These are phyloP conservation scores for Zoanthus sociatus DNA, from an alignment of 92 coral and sea anemone species.

Conservation along the genomic window DNA sequence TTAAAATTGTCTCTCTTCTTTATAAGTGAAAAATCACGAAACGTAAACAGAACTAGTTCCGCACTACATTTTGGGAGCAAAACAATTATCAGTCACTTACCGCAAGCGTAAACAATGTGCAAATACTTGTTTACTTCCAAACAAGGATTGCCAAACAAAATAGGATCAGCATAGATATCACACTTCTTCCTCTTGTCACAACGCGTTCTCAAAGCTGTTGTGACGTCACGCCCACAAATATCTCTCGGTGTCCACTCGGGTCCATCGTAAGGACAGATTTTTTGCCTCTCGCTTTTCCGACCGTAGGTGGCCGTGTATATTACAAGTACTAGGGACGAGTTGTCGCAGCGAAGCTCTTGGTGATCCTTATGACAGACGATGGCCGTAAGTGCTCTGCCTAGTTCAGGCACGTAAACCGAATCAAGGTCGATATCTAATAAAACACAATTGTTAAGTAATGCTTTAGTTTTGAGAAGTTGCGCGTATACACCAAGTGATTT, in stretches of 20 bases:
- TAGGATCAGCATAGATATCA: slow-evolving; percentile 36
- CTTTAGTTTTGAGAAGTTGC: too few relatives aligned
- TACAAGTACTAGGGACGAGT: slow-evolving; percentile 69
- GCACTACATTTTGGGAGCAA: too few relatives aligned
- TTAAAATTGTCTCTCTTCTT: too few relatives aligned
- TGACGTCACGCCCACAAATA: slow-evolving; percentile 62
- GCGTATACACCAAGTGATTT: too few relatives aligned
- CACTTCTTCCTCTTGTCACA: slow-evolving; percentile 69
- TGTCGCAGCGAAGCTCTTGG: slow-evolving; percentile 64
- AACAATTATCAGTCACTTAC: slow-evolving; percentile 42
- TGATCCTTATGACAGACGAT: slow-evolving; percentile 69
- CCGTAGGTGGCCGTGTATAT: slow-evolving; percentile 80
- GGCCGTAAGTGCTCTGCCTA: slow-evolving; percentile 37
- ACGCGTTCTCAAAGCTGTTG: slow-evolving; percentile 24
- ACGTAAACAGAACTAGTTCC: too few relatives aligned
- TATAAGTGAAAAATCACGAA: too few relatives aligned
- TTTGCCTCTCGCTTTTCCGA: slow-evolving; percentile 63
- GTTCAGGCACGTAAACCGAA: background rate
- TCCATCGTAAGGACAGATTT: slow-evolving; percentile 71
- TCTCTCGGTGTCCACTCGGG: slow-evolving; percentile 50
- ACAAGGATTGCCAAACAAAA: slow-evolving; percentile 70
- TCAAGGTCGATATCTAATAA: slow-evolving; percentile 12
- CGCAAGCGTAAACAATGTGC: slow-evolving; percentile 69
- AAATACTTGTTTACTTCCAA: slow-evolving; percentile 64
- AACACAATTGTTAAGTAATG: background rate